Evolutionary conservation across 2,888 invertebrate species (phyloP).

Genomic region (Encarsia formosa): DNA sequence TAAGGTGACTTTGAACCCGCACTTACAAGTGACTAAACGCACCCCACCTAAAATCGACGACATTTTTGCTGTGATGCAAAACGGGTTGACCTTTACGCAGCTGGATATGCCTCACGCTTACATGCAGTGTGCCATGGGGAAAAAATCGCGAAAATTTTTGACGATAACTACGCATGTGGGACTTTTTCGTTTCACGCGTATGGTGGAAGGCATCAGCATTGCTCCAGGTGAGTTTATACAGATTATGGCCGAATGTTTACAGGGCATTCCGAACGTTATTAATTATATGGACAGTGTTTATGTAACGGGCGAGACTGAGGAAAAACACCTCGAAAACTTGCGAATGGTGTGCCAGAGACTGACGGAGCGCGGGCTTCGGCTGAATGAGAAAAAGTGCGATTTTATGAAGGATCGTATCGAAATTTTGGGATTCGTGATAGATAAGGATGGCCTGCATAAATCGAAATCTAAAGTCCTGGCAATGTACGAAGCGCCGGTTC

Average conservation of each 20-base stretch:
- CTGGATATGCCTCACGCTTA: neutral
- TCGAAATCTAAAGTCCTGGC: neutral
- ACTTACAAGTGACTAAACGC: neutral
- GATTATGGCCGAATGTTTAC: conserved; percentile 21
- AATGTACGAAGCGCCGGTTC: neutral
- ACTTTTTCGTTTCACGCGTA: conserved; percentile 5
- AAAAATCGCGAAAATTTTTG: neutral
- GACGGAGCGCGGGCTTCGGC: conserved; percentile 26
- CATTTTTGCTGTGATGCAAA: neutral
- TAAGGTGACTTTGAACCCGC: conserved; percentile 15
- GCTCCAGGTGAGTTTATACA: conserved; percentile 2
- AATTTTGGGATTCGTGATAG: neutral
- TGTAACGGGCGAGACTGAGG: conserved; percentile 21
- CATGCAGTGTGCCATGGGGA: neutral
- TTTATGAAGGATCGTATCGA: no score
- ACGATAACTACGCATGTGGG: conserved; percentile 7
- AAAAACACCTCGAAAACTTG: conserved; percentile 26
- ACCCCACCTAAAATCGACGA: neutral
- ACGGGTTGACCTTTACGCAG: neutral
- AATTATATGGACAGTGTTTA: conserved; percentile 32
- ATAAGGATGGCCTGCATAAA: neutral
- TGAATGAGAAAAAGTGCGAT: no score
- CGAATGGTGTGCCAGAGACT: conserved; percentile 27
- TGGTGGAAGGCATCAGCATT: conserved; percentile 3
- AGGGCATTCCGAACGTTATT: conserved; percentile 25